Evolutionary conservation across 2,797 vertebrate genomes (phyloP), one percentile per base, ranked within the genome.

Genomic region (Geotrypetes seraphini): DNA sequence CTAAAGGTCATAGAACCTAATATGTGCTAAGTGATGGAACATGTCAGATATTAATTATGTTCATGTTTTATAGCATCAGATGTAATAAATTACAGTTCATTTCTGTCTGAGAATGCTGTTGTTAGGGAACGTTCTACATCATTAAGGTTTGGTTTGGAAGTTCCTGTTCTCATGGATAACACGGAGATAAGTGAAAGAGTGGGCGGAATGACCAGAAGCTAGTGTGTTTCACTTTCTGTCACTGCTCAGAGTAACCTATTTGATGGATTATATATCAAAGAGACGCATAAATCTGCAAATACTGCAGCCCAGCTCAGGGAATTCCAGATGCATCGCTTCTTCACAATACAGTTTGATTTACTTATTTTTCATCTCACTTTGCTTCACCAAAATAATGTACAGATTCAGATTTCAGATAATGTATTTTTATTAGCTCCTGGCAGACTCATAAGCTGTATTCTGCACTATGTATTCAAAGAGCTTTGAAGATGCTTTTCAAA

Each of bases 11-110:
- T 0, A 3, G 37, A 42, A 33, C 51, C 55, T 68, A 68, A 68
- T 60, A 57, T 16, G 37, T 55, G 53, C 53, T 73, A 68, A 62
- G 43, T 57, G 64, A 62, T 70, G 53, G 43, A 68, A n/a, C 58
- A 47, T 60, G 60, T 62, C 60, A 64, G 50, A 39, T 33, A 2
- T n/a, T 51, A 59, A 68, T 73, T 64, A 68, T 47, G 61, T 49
- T 50, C 29, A 37, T 28, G 23, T 16, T 60, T 70, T 68, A 59
- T 53, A 34, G 43, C 19, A 32, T 45, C 38, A 22, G 53, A 43
- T 13, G 33, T 36, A 47, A 50, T 68, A 62, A 67, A 67, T 65
- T 62, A 49, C 31, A 31, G 17, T n/a, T n/a, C 14, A 10, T 12
- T 25, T 31, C 19, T n/a, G n/a, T 5, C 25, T 33, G 39, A 41